Percentiles rank a stretch among this genome's conserved stretches.
phyloP scores from a whole-genome alignment of 2,113 vertebrate genomes.

The Python bivittatus region DNA sequence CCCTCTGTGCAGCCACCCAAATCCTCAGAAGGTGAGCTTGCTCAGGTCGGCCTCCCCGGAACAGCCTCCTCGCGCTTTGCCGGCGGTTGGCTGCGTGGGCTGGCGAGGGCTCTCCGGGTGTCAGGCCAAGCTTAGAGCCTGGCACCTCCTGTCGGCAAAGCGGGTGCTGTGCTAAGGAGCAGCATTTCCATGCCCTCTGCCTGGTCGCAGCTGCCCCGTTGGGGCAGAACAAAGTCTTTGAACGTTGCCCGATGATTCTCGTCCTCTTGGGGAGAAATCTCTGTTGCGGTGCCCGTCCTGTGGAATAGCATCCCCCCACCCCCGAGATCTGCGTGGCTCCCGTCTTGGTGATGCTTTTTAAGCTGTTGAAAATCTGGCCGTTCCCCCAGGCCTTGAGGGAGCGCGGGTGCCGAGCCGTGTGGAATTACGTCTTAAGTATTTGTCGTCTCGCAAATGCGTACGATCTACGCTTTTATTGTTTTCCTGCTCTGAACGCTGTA shows the following conservation, averaged over 20 bases:
- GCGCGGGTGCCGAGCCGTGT: too few relatives aligned
- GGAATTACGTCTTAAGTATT: not conserved
- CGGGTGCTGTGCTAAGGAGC: not conserved
- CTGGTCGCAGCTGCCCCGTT: not conserved
- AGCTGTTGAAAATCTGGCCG: too few relatives aligned
- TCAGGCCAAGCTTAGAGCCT: not conserved
- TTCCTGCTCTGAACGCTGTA: not conserved
- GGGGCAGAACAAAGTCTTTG: not conserved
- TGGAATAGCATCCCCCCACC: too few relatives aligned
- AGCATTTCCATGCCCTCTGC: not conserved
- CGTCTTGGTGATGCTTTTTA: too few relatives aligned
- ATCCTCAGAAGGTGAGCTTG: slow-evolving; percentile 86
- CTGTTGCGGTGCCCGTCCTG: not conserved
- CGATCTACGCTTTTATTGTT: too few relatives aligned
- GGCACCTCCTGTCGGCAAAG: not conserved
- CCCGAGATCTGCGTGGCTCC: too few relatives aligned
- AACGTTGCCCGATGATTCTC: not conserved
- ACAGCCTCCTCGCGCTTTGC: not conserved
- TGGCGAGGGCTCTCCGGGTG: not conserved
- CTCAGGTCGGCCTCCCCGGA: fast-evolving
- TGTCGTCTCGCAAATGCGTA: not conserved
- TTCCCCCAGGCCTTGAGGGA: too few relatives aligned
- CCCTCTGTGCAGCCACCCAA: slow-evolving; percentile 90
- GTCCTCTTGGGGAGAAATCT: not conserved
- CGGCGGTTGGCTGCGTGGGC: not conserved